Percentiles rank a stretch among this genome's conserved stretches.
Evolutionary conservation across 2,113 vertebrate species (phyloP).

Genomic region (Tapirus terrestris): DNA sequence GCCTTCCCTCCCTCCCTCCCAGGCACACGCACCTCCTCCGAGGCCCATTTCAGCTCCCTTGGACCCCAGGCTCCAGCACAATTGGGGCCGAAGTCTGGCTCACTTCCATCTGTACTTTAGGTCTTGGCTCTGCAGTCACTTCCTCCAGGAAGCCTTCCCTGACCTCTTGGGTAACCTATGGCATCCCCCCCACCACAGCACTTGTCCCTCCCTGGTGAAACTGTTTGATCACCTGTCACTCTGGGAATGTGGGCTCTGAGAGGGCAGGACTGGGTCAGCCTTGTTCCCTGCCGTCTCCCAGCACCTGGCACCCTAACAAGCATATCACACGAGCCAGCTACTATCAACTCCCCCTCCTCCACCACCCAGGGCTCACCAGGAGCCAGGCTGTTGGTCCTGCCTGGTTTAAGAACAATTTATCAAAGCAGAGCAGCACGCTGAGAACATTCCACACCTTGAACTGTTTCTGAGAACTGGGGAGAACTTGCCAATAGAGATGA

Average conservation of each 20-base stretch:
- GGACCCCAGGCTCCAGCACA: neutral
- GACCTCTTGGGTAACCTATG: neutral
- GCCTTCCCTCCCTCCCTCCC: neutral
- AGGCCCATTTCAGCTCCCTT: neutral
- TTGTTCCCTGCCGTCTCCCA: accelerated
- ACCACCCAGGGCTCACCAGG: neutral
- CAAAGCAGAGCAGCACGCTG: neutral
- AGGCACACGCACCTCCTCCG: neutral
- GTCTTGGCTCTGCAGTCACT: neutral
- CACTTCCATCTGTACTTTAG: neutral
- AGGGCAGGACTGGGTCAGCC: neutral
- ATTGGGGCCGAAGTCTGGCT: neutral
- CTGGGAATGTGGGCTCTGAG: neutral
- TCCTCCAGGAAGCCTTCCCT: slow-evolving; percentile 5
- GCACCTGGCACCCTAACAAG: neutral
- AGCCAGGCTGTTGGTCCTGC: neutral
- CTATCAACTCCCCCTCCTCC: neutral
- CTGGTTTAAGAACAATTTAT: neutral
- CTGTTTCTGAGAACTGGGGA: neutral
- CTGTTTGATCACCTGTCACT: neutral
- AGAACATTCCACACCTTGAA: neutral
- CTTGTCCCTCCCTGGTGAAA: neutral
- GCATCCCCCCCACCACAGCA: accelerated
- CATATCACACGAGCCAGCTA: neutral
- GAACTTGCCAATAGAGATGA: neutral